A percentile compares a stretch with the other conserved stretches of the same genome.
phyloP scores from a whole-genome alignment of 2,888 invertebrate species.

The Melanotus villosus region DNA sequence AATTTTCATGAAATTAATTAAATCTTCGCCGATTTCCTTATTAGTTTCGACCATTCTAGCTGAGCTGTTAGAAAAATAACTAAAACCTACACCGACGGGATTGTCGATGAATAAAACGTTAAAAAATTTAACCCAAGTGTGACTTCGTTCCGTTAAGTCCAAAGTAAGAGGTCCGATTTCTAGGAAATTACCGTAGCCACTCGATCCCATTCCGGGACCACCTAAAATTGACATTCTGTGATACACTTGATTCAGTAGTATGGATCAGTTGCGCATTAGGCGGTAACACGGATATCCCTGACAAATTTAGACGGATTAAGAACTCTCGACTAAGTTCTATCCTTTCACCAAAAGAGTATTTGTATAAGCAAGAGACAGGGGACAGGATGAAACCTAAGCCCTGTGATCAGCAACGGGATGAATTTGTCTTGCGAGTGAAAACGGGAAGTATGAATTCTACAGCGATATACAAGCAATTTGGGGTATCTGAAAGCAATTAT shows the following conservation, averaged over 20 bases:
- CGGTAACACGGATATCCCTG: conserved; percentile 40
- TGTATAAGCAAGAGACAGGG: conserved; percentile 15
- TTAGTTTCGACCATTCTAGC: conserved; percentile 72
- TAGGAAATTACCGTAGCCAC: conserved; percentile 73
- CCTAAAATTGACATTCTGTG: conserved; percentile 51
- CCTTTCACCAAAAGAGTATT: conserved; percentile 30
- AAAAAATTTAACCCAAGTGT: conserved; percentile 71
- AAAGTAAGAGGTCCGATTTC: conserved; percentile 73
- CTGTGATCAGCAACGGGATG: neutral
- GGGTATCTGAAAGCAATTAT: too few relatives aligned
- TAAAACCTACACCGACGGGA: conserved; percentile 91
- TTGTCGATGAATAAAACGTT: conserved; percentile 92
- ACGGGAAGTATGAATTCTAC: too few relatives aligned
- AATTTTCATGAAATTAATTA: conserved; percentile 79
- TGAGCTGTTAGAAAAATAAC: conserved; percentile 76
- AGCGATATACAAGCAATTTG: too few relatives aligned
- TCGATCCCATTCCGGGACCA: conserved; percentile 63
- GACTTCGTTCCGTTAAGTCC: conserved; percentile 69
- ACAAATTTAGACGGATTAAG: conserved; percentile 46
- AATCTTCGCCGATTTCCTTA: conserved; percentile 80
- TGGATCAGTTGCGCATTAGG: conserved; percentile 38
- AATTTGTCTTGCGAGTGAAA: neutral
- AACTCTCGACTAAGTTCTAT: conserved; percentile 41
- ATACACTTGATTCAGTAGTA: conserved; percentile 39
- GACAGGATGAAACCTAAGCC: conserved; percentile 11